phyloP scores from a whole-genome alignment of 2,113 vertebrate species.

The Anser brachyrhynchus region DNA sequence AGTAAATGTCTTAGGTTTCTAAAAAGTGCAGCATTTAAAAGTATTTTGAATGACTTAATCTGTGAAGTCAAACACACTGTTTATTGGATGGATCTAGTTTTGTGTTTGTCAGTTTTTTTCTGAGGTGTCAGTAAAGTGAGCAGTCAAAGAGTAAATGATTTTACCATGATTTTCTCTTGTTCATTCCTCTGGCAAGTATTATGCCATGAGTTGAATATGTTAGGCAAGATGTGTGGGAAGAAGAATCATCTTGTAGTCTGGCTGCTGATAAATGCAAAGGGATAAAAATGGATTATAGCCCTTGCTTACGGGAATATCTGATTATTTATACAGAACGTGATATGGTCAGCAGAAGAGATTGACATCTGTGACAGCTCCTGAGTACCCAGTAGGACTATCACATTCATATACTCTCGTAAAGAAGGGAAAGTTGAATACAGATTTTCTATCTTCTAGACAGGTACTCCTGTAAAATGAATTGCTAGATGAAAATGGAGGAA shows the following conservation, averaged over 20 bases:
- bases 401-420: neutral
- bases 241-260: neutral
- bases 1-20: neutral
- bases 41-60: neutral
- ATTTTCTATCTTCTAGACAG: neutral
- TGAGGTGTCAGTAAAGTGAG: neutral
- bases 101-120: neutral
- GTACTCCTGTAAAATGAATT: neutral
- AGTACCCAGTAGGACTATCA: neutral
- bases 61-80: neutral
- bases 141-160: neutral
- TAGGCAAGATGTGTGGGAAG: neutral
- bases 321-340: neutral
- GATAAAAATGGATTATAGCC: neutral
- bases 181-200: neutral
- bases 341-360: neutral
- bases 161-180: neutral
- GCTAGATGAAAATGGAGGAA: neutral
- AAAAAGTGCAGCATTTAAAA: neutral
- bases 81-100: neutral
- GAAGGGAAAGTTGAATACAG: neutral
- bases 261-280: neutral
- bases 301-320: neutral
- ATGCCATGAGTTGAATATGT: neutral
- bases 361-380: neutral